These are phyloP conservation scores for Dryobotodes eremita DNA, from an alignment of 2,888 invertebrate genomes.

Conservation along the genomic window DNA sequence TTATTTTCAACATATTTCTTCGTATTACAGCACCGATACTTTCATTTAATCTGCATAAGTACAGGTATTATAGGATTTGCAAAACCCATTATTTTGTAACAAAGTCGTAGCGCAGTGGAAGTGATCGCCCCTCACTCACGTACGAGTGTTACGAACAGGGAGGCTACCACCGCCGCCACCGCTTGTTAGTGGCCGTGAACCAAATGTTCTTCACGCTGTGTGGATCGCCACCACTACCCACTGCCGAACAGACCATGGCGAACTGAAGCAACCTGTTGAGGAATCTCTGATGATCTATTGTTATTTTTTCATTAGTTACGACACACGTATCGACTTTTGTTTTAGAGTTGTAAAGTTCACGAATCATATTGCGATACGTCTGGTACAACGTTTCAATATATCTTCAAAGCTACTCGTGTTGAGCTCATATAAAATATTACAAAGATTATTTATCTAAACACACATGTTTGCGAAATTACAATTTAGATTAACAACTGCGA, in stretches of 20 bases:
- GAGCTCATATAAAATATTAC: constrained; percentile 35
- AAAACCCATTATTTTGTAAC: constrained; percentile 67
- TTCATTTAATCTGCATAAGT: constrained; percentile 66
- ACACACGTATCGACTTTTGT: constrained; percentile 74
- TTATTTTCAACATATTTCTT: constrained; percentile 48
- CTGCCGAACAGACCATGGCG: constrained; percentile 77
- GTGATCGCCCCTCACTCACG: constrained; percentile 65
- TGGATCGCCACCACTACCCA: constrained; percentile 70
- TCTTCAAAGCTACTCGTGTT: constrained; percentile 10
- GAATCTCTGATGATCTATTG: constrained; percentile 87
- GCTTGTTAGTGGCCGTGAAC: constrained; percentile 81
- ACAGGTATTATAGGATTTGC: constrained; percentile 62
- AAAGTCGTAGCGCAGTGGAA: constrained; percentile 47
- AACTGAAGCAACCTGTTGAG: constrained; percentile 77
- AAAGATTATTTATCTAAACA: constrained; percentile 66
- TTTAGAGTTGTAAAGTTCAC: constrained; percentile 53
- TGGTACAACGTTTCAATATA: constrained; percentile 1
- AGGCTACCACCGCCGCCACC: constrained; percentile 33
- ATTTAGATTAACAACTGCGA: constrained; percentile 78
- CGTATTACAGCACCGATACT: constrained; percentile 57
- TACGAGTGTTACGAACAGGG: constrained; percentile 57
- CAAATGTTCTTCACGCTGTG: constrained; percentile 85
- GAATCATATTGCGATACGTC: constrained; percentile 32
- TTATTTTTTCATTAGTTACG: constrained; percentile 84
- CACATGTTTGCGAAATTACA: constrained; percentile 80